These are phyloP conservation scores for Amblyjoppa proteus DNA, from an alignment of 2,888 invertebrate species.

Conservation along the genomic window DNA sequence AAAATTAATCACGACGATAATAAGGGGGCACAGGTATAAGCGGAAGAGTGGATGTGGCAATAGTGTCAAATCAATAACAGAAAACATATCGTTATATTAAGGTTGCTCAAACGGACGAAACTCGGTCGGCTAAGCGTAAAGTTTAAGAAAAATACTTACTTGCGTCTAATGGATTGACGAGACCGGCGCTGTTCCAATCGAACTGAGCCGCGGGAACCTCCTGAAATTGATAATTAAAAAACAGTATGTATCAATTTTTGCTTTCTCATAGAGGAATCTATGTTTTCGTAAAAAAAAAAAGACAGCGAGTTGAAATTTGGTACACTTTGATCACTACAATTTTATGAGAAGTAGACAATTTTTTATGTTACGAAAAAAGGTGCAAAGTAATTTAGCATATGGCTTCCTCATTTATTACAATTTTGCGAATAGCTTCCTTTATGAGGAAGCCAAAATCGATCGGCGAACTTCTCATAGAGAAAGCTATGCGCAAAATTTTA, in stretches of 20 bases:
- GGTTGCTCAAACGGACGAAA: constrained; percentile 56
- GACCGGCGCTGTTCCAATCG: constrained; percentile 91
- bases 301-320: no score
- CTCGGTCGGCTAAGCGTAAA: constrained; percentile 8
- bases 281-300: no score
- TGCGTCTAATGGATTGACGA: constrained; percentile 90
- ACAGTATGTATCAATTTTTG: neutral
- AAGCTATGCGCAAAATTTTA: no score
- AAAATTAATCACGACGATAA: constrained; percentile 22
- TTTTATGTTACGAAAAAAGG: no score
- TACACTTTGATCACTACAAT: no score
- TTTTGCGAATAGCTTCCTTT: no score
- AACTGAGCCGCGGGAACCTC: constrained; percentile 89
- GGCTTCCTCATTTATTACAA: no score
- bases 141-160: constrained; percentile 78
- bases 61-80: constrained; percentile 72
- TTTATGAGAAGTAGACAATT: no score
- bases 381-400: no score
- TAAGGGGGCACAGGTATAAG: constrained; percentile 29
- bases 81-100: constrained; percentile 69
- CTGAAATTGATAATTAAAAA: constrained; percentile 69
- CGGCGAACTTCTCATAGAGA: no score
- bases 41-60: constrained; percentile 49
- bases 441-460: no score
- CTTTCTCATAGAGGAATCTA: no score